phyloP scores from a whole-genome alignment of 2,113 vertebrate species.

The Otocyon megalotis region DNA sequence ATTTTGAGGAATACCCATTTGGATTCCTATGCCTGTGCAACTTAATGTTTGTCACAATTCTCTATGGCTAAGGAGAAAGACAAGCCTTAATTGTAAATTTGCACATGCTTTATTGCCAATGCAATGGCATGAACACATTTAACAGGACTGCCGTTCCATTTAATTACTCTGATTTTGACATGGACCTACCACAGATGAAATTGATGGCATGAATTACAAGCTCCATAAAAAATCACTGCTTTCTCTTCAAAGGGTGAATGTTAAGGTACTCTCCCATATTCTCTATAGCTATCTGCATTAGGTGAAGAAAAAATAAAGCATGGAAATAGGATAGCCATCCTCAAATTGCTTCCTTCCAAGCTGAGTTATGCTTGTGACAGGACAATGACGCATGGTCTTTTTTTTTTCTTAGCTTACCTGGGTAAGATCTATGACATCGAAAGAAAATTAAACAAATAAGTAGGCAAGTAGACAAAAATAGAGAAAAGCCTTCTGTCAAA shows the following conservation, averaged over 20 bases:
- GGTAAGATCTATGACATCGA: neutral
- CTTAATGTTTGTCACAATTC: slow-evolving; percentile 83
- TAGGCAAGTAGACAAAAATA: neutral
- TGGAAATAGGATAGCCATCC: neutral
- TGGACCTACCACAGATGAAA: slow-evolving; percentile 82
- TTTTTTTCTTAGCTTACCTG: neutral
- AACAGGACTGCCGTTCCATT: slow-evolving; percentile 84
- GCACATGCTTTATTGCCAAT: slow-evolving; percentile 84
- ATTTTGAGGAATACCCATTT: slow-evolving; percentile 84
- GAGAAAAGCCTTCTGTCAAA: slow-evolving; percentile 21
- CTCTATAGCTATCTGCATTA: neutral
- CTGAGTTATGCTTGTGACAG: slow-evolving; percentile 44
- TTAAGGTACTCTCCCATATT: slow-evolving; percentile 51
- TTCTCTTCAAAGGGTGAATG: slow-evolving; percentile 75
- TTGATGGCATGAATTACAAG: slow-evolving; percentile 75
- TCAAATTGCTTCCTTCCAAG: slow-evolving; percentile 52
- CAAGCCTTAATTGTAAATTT: slow-evolving; percentile 86
- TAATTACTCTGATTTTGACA: slow-evolving; percentile 87
- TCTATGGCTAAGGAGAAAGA: slow-evolving; percentile 83
- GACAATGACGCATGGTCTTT: neutral
- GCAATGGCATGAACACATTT: slow-evolving; percentile 83
- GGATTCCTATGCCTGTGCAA: slow-evolving; percentile 72
- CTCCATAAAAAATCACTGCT: slow-evolving; percentile 62
- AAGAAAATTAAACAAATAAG: slow-evolving; percentile 45
- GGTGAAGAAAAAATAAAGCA: neutral